Percentiles rank a stretch among this genome's conserved stretches.
phyloP scores from a whole-genome alignment of 2,888 invertebrate species.

The Schrankia costaestrigalis region DNA sequence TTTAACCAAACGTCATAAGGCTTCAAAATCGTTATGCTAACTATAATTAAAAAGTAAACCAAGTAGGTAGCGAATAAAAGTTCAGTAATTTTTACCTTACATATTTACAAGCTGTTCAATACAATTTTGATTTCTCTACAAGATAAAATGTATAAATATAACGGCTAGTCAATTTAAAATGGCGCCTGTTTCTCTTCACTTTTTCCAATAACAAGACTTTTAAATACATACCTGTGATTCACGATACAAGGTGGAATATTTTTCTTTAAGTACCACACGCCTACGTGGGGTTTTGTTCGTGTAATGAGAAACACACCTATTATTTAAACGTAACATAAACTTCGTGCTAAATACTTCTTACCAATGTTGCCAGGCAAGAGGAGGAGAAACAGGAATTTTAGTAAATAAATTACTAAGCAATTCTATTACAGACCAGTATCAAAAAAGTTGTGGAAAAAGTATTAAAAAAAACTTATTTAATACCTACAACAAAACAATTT shows the following conservation, averaged over 20 bases:
- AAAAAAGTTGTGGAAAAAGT: no score
- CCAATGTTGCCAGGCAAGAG: conserved; percentile 16
- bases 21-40: no score
- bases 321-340: conserved; percentile 31
- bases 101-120: not conserved
- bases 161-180: conserved; percentile 17
- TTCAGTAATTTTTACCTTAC: no score
- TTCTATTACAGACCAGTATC: no score
- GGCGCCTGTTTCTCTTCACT: conserved; percentile 28
- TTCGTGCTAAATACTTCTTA: conserved; percentile 25
- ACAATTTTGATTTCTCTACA: not conserved
- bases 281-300: conserved; percentile 28
- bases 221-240: conserved; percentile 29
- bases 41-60: no score
- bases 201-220: conserved; percentile 34
- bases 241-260: conserved; percentile 21
- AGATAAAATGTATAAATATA: conserved; percentile 11
- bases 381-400: conserved; percentile 9
- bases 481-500: no score
- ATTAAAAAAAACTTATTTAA: no score
- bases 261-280: conserved; percentile 24
- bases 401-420: no score
- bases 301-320: conserved; percentile 30
- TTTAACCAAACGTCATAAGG: no score
- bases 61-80: no score